Evolutionary conservation across 2,113 vertebrate species (phyloP), one percentile per base, ranked within the genome.

Genomic region (Cochlearius cochlearius): DNA sequence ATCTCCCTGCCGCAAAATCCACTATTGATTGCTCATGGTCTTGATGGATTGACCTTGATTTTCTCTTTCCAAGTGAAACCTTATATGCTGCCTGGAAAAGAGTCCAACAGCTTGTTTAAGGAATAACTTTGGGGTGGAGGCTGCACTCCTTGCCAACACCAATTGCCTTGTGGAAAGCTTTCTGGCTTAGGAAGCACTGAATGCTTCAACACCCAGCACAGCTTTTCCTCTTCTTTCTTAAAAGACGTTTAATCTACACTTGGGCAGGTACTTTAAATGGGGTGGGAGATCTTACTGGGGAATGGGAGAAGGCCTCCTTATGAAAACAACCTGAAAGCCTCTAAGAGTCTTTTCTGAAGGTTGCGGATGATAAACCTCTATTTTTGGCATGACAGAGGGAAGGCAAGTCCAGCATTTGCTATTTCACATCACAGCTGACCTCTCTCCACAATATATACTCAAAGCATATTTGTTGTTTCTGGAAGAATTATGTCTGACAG

Each of bases 391-490:
- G 39, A 79, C n/a, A 91, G 56, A 95, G 18, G 29, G 67, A 95
- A 94, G 55, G n/a, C 53, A 89, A 91, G 58, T 78, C 80, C 66
- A 95, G 77, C 23, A 63, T 89, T 73, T 91, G 53, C 73, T 83
- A 69, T 93, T 96, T 94, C 88, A 94, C 82, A 92, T 64, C 88
- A 82, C 77, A 96, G 62, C 67, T 96, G 95, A 96, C 91, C 90
- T 92, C 43, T 29, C 49, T 92, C 88, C 69, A 80, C 78, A 93
- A 72, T 29, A 89, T 27, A 85, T 85, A 85, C 62, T 93, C 78
- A 86, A 89, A 97, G 58, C 73, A 95, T 80, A 93, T 91, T 96
- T 94, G 80, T 91, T 95, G 69, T 68, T 96, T 91, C 95, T 97
- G 83, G 86, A 96, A 76, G 77, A 95, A 94, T 91, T 96, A 92